Conservation (phyloP, 2,113 vertebrate species). For the Oreochromis spilurus region DNA sequence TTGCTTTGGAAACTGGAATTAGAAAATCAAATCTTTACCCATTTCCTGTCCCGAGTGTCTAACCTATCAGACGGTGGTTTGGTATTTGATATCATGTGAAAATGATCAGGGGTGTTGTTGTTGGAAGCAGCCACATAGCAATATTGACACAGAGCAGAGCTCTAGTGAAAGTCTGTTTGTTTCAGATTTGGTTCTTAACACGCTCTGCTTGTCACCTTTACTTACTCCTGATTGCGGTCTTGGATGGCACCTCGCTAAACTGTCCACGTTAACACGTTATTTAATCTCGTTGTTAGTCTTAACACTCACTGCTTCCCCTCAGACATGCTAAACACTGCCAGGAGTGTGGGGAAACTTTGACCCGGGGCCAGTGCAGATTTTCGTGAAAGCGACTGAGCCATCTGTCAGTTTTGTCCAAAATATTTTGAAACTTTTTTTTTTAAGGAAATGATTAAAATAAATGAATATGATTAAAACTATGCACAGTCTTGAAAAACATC, state of each 20-base stretch:
- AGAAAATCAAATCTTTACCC: neutral
- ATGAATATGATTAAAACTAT: neutral
- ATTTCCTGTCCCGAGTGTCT: neutral
- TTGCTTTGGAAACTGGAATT: neutral
- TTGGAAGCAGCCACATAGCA: neutral
- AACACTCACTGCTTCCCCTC: neutral
- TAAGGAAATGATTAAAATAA: neutral
- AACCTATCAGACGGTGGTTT: neutral
- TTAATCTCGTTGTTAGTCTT: neutral
- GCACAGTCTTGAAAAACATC: neutral
- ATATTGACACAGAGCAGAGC: constrained; percentile 11
- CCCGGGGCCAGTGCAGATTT: neutral
- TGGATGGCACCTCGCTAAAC: constrained; percentile 23
- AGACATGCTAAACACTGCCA: neutral
- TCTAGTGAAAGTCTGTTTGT: neutral
- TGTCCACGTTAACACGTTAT: neutral
- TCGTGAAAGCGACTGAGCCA: neutral
- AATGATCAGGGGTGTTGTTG: constrained; percentile 14
- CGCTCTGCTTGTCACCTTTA: neutral
- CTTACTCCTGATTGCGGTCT: constrained; percentile 4
- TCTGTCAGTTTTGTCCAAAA: neutral
- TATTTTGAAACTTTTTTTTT: neutral
- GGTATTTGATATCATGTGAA: constrained; percentile 27
- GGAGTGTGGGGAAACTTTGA: neutral
- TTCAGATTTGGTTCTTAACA: neutral